These are phyloP conservation scores for Sebastes minor DNA, from an alignment of 2,797 vertebrate genomes.

Conservation along the genomic window DNA sequence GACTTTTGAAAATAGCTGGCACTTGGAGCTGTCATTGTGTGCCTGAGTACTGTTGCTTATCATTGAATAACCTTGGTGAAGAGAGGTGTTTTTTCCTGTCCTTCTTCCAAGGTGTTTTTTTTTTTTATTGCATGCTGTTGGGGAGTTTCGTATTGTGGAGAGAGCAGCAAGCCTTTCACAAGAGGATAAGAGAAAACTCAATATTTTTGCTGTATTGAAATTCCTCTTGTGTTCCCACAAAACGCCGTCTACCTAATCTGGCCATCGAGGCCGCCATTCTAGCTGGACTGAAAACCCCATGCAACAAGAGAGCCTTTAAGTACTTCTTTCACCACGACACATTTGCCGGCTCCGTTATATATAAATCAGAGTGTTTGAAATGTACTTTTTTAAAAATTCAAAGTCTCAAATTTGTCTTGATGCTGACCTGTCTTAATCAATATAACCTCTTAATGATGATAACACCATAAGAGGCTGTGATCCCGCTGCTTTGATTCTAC, in stretches of 20 bases:
- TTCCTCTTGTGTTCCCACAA: constrained; percentile 65
- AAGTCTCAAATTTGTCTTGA: constrained; percentile 15
- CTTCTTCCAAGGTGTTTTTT: constrained; percentile 76
- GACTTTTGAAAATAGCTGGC: constrained; percentile 68
- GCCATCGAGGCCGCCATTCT: constrained; percentile 55
- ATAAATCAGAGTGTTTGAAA: constrained; percentile 18
- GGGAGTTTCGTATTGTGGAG: constrained; percentile 65
- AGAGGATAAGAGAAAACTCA: constrained; percentile 71
- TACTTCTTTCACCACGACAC: constrained; percentile 1
- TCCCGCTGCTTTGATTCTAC: constrained; percentile 8
- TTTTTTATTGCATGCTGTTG: constrained; percentile 64
- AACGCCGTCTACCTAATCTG: constrained; percentile 58
- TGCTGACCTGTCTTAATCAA: constrained; percentile 17
- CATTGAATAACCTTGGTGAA: constrained; percentile 82
- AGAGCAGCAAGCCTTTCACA: constrained; percentile 65
- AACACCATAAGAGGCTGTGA: constrained; percentile 3
- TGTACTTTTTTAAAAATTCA: not conserved
- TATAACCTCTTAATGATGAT: constrained; percentile 13
- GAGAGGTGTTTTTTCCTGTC: constrained; percentile 72
- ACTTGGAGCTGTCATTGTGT: constrained; percentile 71
- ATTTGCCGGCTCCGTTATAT: constrained; percentile 25
- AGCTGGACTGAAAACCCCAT: constrained; percentile 31
- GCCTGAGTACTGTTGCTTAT: constrained; percentile 77
- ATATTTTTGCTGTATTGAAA: constrained; percentile 70
- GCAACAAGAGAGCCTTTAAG: constrained; percentile 32